A percentile compares a stretch with the other conserved stretches of the same genome.
Evolutionary conservation across 2,113 vertebrate species (phyloP).

Genomic region (Corvus cornix): DNA sequence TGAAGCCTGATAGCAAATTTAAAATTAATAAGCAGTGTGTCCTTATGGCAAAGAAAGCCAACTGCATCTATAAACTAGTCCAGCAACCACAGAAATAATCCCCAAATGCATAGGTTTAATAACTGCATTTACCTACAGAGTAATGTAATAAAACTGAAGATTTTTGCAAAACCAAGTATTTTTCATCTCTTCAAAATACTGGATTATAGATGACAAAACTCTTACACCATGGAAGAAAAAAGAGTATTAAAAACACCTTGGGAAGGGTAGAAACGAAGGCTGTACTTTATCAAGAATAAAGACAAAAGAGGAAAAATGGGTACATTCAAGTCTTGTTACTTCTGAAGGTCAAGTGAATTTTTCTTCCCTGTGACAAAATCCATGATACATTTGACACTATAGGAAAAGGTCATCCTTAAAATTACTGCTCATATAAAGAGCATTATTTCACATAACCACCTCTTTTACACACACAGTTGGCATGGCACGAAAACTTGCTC

Average conservation of each 20-base stretch:
- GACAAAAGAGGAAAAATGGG: background rate
- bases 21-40: background rate
- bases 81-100: background rate
- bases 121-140: background rate
- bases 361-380: background rate
- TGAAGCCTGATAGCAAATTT: background rate
- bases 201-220: background rate
- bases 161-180: background rate
- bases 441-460: background rate
- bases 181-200: background rate
- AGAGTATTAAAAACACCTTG: background rate
- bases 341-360: slow-evolving; percentile 19
- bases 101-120: background rate
- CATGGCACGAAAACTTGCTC: background rate
- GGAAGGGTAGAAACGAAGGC: background rate
- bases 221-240: background rate
- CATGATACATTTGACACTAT: background rate
- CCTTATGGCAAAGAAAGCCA: background rate
- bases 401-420: slow-evolving; percentile 23
- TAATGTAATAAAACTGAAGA: background rate
- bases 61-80: background rate
- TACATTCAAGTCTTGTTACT: background rate
- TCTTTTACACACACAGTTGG: background rate
- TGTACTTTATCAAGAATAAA: background rate
- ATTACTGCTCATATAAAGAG: background rate